These are phyloP conservation scores for Philaethria dido DNA, from an alignment of 2,888 invertebrate genomes.

Conservation along the genomic window DNA sequence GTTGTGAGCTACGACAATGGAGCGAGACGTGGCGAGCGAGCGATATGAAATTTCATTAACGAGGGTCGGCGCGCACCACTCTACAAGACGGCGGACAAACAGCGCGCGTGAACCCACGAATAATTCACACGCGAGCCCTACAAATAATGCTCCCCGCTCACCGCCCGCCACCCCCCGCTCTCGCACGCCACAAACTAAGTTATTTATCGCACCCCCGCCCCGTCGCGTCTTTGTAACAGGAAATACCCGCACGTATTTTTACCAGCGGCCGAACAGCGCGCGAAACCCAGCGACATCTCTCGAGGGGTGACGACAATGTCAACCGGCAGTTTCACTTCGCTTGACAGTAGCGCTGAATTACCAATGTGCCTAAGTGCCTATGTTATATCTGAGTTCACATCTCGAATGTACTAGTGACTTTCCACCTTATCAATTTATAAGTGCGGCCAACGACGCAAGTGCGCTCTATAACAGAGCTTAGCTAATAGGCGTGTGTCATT, in stretches of 20 bases:
- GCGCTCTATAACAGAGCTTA: neutral
- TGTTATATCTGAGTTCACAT: constrained; percentile 32
- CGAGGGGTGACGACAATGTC: constrained; percentile 51
- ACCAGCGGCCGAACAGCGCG: constrained; percentile 64
- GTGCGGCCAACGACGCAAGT: constrained; percentile 19
- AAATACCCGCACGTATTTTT: constrained; percentile 81
- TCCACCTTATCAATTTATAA: constrained; percentile 33
- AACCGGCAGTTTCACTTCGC: constrained; percentile 29
- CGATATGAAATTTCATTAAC: constrained; percentile 82
- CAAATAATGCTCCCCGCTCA: constrained; percentile 71
- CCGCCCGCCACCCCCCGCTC: constrained; percentile 45
- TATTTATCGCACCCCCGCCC: constrained; percentile 76
- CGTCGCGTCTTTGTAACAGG: constrained; percentile 68
- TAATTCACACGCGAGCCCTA: constrained; percentile 84
- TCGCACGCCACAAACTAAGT: constrained; percentile 74
- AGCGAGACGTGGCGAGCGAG: constrained; percentile 51
- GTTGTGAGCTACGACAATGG: constrained; percentile 62
- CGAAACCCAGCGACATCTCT: constrained; percentile 68
- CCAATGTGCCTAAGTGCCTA: constrained; percentile 6
- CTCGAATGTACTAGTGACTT: constrained; percentile 30
- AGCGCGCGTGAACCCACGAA: constrained; percentile 82
- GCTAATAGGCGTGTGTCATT: constrained; percentile 31
- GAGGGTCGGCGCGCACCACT: constrained; percentile 63
- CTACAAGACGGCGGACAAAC: constrained; percentile 76
- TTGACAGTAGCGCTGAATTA: constrained; percentile 30